Evolutionary conservation across 2,113 vertebrate species (phyloP).

Genomic region (Piaya cayana): DNA sequence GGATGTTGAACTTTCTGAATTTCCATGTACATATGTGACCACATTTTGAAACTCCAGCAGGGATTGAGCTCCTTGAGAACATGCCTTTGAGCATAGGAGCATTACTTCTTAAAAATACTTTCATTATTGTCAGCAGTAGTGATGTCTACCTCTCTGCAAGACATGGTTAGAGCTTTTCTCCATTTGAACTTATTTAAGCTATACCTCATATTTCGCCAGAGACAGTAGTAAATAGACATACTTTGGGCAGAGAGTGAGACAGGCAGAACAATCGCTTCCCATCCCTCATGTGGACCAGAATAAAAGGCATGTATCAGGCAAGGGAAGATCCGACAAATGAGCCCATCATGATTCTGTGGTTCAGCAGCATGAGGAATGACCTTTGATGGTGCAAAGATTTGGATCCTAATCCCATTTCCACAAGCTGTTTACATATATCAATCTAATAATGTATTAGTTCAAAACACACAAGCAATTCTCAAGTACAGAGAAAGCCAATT

Average conservation of each 20-base stretch:
- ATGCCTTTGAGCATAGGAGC: fast-evolving
- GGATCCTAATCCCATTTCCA: not conserved
- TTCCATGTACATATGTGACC: not conserved
- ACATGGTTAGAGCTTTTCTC: not conserved
- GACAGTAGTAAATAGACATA: not conserved
- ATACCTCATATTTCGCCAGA: not conserved
- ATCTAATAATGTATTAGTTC: not conserved
- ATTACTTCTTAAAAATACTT: not conserved
- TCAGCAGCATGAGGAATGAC: not conserved
- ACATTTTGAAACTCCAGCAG: not conserved
- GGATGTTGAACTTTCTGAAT: not conserved
- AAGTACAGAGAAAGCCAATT: not conserved
- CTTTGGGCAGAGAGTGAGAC: fast-evolving
- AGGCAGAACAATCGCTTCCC: not conserved
- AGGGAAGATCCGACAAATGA: not conserved
- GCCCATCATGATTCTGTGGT: not conserved
- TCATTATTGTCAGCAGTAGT: not conserved
- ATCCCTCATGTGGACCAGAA: not conserved
- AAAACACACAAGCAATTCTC: not conserved
- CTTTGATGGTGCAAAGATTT: not conserved
- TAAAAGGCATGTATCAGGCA: not conserved
- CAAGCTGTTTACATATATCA: not conserved
- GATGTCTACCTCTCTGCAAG: not conserved
- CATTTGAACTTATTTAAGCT: not conserved
- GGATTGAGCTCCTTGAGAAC: not conserved